Evolutionary conservation across 2,888 invertebrate genomes (phyloP), one percentile per base, ranked within the genome.

Genomic region (Acanthosepion esculentum): DNA sequence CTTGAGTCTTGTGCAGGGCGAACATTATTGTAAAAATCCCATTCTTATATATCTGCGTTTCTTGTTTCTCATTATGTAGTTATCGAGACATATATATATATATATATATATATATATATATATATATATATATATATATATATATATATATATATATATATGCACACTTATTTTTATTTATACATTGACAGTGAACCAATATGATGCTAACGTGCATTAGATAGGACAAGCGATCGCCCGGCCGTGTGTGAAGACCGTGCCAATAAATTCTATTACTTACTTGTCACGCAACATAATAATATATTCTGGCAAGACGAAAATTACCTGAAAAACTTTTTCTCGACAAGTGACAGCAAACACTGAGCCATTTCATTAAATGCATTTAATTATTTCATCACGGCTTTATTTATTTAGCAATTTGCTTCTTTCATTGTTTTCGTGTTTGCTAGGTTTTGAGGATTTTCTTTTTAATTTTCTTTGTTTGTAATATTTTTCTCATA

Each of bases 211-310:
- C 78, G 5, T 26, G n/a, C 12, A 78, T 78, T 8, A 78, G 29
- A 78, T n/a, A 8, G 15, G 26, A 12, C n/a, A 5, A 18, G n/a
- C 15, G 15, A 10, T 18, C 78, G 78, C n/a, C 78, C 3, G n/a
- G 78, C 78, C 78, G 12, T 12, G 12, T n/a, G 33, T 33, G 78
- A 78, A 33, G n/a, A n/a, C n/a, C 0, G n/a, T 33, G n/a, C n/a
- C 78, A 33, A 78, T 78, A 78, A 78, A 78, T 78, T 78, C 78
- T 33, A 78, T 78, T 78, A 78, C n/a, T n/a, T 78, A n/a, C 78
- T 78, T 78, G 78, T 78, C n/a, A 78, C 78, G n/a, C 78, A 33
- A 78, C 78, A 78, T 78, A n/a, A 33, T 78, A 78, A 78, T 78
- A 78, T n/a, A 78, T 78, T 78, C n/a, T 78, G 78, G 78, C 33